Evolutionary conservation across 2,888 invertebrate species (phyloP).

Genomic region (Coenonympha glycerion): DNA sequence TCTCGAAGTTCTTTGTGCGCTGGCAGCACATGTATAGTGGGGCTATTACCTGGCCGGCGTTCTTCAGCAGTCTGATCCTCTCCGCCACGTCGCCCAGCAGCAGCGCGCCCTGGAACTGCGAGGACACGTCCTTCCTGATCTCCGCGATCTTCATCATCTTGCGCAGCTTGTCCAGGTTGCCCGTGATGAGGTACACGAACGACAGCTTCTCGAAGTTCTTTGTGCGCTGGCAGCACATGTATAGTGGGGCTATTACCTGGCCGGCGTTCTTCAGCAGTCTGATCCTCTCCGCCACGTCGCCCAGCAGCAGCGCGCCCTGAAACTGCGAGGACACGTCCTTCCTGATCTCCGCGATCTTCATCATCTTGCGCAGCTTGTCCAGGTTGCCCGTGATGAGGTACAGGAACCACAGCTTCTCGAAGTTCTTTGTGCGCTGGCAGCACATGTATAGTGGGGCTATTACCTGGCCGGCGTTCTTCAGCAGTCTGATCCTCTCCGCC

Average conservation of each 20-base stretch:
- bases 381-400: constrained; percentile 98
- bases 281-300: constrained; percentile 93
- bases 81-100: constrained; percentile 94
- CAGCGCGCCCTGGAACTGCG: constrained; percentile 97
- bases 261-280: constrained; percentile 86
- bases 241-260: constrained; percentile 43
- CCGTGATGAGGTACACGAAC: constrained; percentile 98
- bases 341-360: constrained; percentile 98
- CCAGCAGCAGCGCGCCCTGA: constrained; percentile 93
- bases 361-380: constrained; percentile 98
- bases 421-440: constrained; percentile 99
- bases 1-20: constrained; percentile 99
- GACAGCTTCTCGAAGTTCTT: constrained; percentile 99
- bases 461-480: constrained; percentile 81
- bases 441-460: constrained; percentile 80
- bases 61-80: constrained; percentile 87
- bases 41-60: constrained; percentile 73
- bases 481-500: constrained; percentile 88
- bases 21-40: constrained; percentile 93
- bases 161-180: constrained; percentile 96
- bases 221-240: constrained; percentile 99
- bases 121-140: constrained; percentile 96
- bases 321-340: constrained; percentile 98
- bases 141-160: constrained; percentile 98
- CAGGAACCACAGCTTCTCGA: constrained; percentile 97